Percentiles rank a stretch among this genome's conserved stretches.
Conservation (phyloP, 2,113 vertebrate species). For the Chitala chitala region DNA sequence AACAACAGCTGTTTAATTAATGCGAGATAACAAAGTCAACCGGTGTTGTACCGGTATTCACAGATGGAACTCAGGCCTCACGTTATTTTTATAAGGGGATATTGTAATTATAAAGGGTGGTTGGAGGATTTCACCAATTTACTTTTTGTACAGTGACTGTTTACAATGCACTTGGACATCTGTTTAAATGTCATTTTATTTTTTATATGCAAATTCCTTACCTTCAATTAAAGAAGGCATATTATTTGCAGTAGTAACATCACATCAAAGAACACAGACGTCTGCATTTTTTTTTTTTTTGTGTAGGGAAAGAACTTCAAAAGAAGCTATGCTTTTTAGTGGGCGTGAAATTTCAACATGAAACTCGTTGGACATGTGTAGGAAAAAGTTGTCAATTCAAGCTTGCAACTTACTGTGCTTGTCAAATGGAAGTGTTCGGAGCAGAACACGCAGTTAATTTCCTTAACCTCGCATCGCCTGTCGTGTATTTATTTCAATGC, state of each 20-base stretch:
- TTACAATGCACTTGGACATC: too few species aligned
- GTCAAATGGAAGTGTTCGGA: slow-evolving; percentile 7
- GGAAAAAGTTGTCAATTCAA: background rate
- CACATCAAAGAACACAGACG: slow-evolving; percentile 8
- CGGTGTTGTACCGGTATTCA: too few species aligned
- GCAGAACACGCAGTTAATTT: background rate
- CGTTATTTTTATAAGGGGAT: too few species aligned
- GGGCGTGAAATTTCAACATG: background rate
- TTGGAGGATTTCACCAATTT: too few species aligned
- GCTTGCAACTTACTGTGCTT: background rate
- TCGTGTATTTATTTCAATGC: background rate
- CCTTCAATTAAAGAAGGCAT: background rate
- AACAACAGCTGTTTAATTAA: too few species aligned
- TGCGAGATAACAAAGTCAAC: too few species aligned
- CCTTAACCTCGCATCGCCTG: background rate
- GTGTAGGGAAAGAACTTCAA: background rate
- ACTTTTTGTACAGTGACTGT: too few species aligned
- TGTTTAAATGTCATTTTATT: slow-evolving; percentile 11
- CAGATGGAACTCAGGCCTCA: too few species aligned
- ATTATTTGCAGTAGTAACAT: slow-evolving; percentile 1
- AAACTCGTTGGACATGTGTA: background rate
- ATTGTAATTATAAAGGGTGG: too few species aligned
- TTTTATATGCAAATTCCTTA: slow-evolving; percentile 13
- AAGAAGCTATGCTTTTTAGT: background rate
- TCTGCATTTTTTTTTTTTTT: background rate